phyloP scores from a whole-genome alignment of 2,797 vertebrate genomes.

The Artibeus jamaicensis region DNA sequence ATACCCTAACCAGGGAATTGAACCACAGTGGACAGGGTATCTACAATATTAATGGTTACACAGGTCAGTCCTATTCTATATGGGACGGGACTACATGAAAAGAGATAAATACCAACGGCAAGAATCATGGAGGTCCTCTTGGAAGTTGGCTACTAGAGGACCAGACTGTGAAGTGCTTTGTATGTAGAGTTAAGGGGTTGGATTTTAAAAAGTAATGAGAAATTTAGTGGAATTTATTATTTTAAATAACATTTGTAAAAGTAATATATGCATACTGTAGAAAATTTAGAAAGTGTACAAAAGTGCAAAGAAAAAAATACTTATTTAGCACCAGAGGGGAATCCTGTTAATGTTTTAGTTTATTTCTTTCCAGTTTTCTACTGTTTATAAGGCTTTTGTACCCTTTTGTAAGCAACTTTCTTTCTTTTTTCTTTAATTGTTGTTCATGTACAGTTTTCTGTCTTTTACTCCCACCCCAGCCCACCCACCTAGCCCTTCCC shows the following conservation, averaged over 20 bases:
- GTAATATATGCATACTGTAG: background rate
- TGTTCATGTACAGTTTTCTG: too few species aligned
- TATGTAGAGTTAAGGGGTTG: background rate
- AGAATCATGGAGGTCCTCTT: background rate
- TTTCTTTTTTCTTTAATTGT: too few species aligned
- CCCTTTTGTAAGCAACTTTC: background rate
- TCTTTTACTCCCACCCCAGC: too few species aligned
- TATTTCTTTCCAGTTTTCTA: background rate
- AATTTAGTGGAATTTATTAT: background rate
- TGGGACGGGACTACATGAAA: too few species aligned
- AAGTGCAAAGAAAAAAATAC: background rate
- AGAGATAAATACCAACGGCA: background rate
- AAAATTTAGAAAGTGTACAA: background rate
- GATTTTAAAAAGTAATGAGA: background rate
- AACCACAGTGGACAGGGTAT: background rate
- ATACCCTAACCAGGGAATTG: too few species aligned
- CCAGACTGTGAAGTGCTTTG: background rate
- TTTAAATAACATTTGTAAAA: constrained; percentile 29
- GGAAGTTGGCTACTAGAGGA: background rate
- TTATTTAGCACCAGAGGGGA: background rate
- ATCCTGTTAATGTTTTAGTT: background rate
- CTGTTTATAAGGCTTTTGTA: background rate
- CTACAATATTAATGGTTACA: background rate
- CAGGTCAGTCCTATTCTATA: background rate
- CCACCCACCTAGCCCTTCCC: too few species aligned